Percentiles rank a stretch among this genome's conserved stretches.
These are phyloP conservation scores for Cyprinella venusta DNA, from an alignment of 2,797 vertebrate genomes.

Conservation along the genomic window DNA sequence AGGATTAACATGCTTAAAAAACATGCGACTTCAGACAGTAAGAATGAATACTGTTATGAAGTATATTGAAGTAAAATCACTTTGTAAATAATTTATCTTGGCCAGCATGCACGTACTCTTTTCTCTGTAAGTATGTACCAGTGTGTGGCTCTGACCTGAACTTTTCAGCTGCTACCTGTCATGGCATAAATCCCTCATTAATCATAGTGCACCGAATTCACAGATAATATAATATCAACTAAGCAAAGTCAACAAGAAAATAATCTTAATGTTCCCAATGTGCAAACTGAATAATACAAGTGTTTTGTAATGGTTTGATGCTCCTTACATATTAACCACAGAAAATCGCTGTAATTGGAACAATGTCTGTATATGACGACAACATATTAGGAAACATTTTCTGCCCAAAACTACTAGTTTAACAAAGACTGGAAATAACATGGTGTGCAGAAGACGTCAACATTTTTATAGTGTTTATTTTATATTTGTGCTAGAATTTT, in stretches of 20 bases:
- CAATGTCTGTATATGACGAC: not conserved
- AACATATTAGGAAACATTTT: not conserved
- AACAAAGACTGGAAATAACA: constrained; percentile 50
- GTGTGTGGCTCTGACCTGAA: constrained; percentile 11
- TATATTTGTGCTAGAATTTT: constrained; percentile 80
- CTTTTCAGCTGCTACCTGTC: constrained; percentile 13
- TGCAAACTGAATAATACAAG: not conserved
- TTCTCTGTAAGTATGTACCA: constrained; percentile 3
- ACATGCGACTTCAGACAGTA: constrained; percentile 14
- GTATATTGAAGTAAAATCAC: constrained; percentile 3
- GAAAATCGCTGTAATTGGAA: not conserved
- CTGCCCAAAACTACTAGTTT: not conserved
- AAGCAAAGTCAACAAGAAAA: not conserved
- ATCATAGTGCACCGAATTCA: not conserved
- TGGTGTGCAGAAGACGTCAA: constrained; percentile 4
- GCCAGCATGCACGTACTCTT: not conserved
- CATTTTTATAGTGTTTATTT: constrained; percentile 63
- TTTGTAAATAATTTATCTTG: constrained; percentile 32
- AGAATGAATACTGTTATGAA: constrained; percentile 36
- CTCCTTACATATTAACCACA: too few species aligned
- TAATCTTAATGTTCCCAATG: not conserved
- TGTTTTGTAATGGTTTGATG: constrained; percentile 1
- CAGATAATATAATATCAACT: not conserved
- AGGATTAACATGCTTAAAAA: constrained; percentile 40
- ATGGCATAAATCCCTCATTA: not conserved